Percentiles rank a stretch among this genome's conserved stretches.
phyloP scores from a whole-genome alignment of 2,797 vertebrate species.

The Petrocephalus sullivani region DNA sequence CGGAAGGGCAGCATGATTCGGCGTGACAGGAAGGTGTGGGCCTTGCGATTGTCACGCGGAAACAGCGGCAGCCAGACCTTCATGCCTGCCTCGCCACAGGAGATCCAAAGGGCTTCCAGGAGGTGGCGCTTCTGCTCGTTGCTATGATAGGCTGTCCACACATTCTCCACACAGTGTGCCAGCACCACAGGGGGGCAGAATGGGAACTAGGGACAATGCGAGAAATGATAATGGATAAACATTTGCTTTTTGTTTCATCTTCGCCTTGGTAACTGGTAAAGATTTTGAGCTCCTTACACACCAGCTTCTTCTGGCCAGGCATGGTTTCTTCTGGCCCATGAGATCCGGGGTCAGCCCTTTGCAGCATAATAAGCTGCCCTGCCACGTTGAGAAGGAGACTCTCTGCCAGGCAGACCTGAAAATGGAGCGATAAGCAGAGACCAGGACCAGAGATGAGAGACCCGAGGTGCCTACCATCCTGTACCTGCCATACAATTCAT shows the following conservation, averaged over 20 bases:
- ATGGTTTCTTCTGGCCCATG: constrained; percentile 84
- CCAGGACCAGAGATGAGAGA: background rate
- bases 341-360: constrained; percentile 89
- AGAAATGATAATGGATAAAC: background rate
- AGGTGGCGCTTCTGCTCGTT: constrained; percentile 92
- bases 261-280: background rate
- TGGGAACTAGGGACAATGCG: constrained; percentile 66
- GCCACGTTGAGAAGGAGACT: constrained; percentile 98
- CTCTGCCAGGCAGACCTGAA: constrained; percentile 86
- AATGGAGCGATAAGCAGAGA: background rate
- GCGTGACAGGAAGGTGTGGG: constrained; percentile 92
- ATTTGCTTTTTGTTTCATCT: background rate
- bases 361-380: constrained; percentile 95
- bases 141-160: constrained; percentile 90
- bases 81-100: constrained; percentile 93
- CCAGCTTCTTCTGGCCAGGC: constrained; percentile 83
- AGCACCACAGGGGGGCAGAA: constrained; percentile 92
- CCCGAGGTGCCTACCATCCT: background rate
- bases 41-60: constrained; percentile 90
- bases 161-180: constrained; percentile 95
- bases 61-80: constrained; percentile 98
- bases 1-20: constrained; percentile 98
- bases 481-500: background rate
- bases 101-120: constrained; percentile 94
- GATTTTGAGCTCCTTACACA: constrained; percentile 56